Conservation (phyloP, 1,140 invertebrate genomes). For the Achatina immaculata region DNA sequence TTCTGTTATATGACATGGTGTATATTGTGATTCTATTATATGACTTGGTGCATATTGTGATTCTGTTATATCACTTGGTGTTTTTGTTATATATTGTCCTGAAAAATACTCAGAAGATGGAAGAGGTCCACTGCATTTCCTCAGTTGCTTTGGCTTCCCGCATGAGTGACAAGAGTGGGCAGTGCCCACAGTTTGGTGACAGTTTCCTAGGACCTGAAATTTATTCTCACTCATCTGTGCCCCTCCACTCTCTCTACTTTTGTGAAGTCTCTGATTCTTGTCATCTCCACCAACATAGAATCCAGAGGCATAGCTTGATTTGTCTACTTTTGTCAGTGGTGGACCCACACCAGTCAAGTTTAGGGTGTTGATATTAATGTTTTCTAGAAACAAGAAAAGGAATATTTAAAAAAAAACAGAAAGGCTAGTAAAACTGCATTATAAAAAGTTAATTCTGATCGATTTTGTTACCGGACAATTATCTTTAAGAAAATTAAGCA, state of each 20-base stretch:
- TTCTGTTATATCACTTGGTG: neutral
- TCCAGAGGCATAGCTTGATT: slow-evolving; percentile 62
- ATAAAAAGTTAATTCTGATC: no score
- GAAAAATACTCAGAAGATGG: neutral
- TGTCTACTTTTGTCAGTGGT: slow-evolving; percentile 35
- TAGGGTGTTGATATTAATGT: slow-evolving; percentile 31
- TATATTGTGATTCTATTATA: no score
- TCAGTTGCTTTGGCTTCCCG: slow-evolving; percentile 33
- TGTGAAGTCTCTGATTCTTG: slow-evolving; percentile 25
- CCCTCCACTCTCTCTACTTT: slow-evolving; percentile 12
- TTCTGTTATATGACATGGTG: neutral
- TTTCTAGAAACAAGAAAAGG: slow-evolving; percentile 33
- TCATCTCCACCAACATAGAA: slow-evolving; percentile 62
- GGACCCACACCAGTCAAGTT: slow-evolving; percentile 30
- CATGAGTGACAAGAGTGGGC: slow-evolving; percentile 17
- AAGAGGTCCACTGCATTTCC: neutral
- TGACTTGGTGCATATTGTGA: neutral
- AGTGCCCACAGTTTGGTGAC: neutral
- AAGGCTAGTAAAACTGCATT: no score
- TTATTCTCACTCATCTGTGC: no score
- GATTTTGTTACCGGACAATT: no score
- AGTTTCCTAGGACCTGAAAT: neutral
- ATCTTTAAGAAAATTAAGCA: no score
- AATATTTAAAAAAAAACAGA: no score
- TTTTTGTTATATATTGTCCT: no score